Percentiles rank a stretch among this genome's conserved stretches.
These are phyloP conservation scores for Taxidea taxus DNA, from an alignment of 2,113 vertebrate genomes.

Conservation along the genomic window DNA sequence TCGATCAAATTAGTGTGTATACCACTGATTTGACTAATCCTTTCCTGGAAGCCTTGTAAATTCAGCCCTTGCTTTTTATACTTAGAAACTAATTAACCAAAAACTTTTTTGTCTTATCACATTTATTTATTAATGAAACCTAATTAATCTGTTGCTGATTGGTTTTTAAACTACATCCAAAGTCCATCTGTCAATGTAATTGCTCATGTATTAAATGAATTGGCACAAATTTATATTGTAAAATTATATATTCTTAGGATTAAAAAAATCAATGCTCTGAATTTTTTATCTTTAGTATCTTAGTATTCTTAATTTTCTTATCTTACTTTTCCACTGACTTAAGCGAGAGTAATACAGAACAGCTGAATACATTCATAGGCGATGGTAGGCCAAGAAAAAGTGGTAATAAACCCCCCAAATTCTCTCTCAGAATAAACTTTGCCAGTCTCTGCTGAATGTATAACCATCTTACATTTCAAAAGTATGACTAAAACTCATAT, in stretches of 20 bases:
- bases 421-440: not conserved
- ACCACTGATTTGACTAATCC: not conserved
- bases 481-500: not conserved
- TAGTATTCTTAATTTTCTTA: constrained; percentile 38
- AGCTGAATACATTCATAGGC: not conserved
- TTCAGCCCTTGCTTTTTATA: constrained; percentile 37
- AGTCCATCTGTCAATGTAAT: constrained; percentile 13
- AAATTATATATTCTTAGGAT: constrained; percentile 24
- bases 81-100: constrained; percentile 1
- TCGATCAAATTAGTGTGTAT: constrained; percentile 7
- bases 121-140: constrained; percentile 33
- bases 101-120: constrained; percentile 43
- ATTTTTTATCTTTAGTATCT: constrained; percentile 20
- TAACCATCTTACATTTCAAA: constrained; percentile 6
- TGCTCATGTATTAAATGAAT: constrained; percentile 41
- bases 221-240: constrained; percentile 7
- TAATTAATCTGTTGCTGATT: constrained; percentile 43
- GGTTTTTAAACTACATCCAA: constrained; percentile 41
- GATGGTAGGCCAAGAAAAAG: not conserved
- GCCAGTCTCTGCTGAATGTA: not conserved
- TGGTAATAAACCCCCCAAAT: not conserved
- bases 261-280: not conserved
- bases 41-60: constrained; percentile 22
- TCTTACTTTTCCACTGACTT: not conserved
- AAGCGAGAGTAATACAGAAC: not conserved